A percentile compares a stretch with the other conserved stretches of the same genome.
Conservation (phyloP, 1,140 invertebrate genomes). For the Nasonia vitripennis region DNA sequence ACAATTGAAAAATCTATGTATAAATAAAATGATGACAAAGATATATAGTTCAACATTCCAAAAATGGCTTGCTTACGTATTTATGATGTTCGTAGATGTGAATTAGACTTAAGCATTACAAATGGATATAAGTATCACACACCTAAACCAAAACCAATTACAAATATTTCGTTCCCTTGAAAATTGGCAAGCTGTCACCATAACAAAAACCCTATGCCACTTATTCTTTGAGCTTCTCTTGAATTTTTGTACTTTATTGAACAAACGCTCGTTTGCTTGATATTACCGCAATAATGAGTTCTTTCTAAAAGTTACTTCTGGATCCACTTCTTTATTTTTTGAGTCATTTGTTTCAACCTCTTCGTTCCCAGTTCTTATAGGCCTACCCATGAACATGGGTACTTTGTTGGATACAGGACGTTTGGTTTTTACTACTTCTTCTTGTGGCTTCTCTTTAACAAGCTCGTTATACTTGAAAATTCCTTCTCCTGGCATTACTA, state of each 20-base stretch:
- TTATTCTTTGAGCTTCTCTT: neutral
- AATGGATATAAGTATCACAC: conserved; percentile 6
- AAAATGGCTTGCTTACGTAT: neutral
- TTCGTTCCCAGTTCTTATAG: conserved; percentile 75
- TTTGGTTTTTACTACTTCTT: conserved; percentile 54
- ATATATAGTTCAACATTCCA: neutral
- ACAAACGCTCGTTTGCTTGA: neutral
- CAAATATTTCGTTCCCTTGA: conserved; percentile 7
- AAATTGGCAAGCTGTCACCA: conserved; percentile 44
- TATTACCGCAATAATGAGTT: conserved; percentile 15
- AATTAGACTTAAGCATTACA: conserved; percentile 3
- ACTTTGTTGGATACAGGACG: conserved; percentile 65
- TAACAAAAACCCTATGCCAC: neutral
- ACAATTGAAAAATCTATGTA: neutral
- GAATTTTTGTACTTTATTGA: neutral
- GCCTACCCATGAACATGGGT: conserved; percentile 87
- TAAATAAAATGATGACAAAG: neutral
- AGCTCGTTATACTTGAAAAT: conserved; percentile 84
- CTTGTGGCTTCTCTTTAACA: conserved; percentile 73
- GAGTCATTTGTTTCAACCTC: conserved; percentile 32
- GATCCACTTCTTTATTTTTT: conserved; percentile 47
- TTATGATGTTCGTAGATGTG: neutral
- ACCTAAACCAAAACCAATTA: conserved; percentile 4
- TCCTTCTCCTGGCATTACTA: conserved; percentile 86
- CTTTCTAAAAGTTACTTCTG: conserved; percentile 33